Evolutionary conservation across 2,113 vertebrate genomes (phyloP), one percentile per base, ranked within the genome.

Genomic region (Mustela lutreola): DNA sequence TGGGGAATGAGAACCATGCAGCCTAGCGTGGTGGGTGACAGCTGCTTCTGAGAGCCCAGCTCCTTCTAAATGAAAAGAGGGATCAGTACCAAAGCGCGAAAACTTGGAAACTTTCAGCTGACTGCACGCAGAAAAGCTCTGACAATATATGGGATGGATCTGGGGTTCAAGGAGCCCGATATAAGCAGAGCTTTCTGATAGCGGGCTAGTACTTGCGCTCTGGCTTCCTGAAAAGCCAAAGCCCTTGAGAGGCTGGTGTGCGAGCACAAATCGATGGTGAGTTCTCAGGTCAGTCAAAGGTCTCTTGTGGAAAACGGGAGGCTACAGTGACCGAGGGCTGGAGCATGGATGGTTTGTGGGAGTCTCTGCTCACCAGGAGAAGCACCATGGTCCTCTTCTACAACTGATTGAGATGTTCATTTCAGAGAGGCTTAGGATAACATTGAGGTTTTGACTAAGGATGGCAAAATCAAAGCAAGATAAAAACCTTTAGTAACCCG

Each of bases 351-450:
- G 39, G 9, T 80, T 84, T 39, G 62, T 42, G 80, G 24, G 82
- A 89, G 39, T 63, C 62, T 65, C 88, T 70, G 60, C 33, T 94
- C 12, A 45, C 60, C 28, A 50, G 50, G 4, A 83, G 36, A 16
- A 45, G 18, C 11, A 48, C 45, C n/a, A 87, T 45, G 67, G 24
- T 50, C 15, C 96, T 86, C 78, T 84, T 39, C 24, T 50, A 94
- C 16, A 63, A 94, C 1, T 39, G 80, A 75, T 22, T 91, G 26
- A 53, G 24, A 85, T 94, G 83, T 80, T 58, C 50, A 3, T 95
- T 97, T 94, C 88, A 80, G 8, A 84, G 60, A 82, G 39, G 65
- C 75, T 91, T 95, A 87, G 92, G 95, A 93, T 79, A 67, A 85
- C 53, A 65, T 56, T 95, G 84, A 93, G 65, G 28, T 90, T 93